Base-by-base conservation (phyloP, 2,888 invertebrate genomes). In the Monochamus alternatus region DNA sequence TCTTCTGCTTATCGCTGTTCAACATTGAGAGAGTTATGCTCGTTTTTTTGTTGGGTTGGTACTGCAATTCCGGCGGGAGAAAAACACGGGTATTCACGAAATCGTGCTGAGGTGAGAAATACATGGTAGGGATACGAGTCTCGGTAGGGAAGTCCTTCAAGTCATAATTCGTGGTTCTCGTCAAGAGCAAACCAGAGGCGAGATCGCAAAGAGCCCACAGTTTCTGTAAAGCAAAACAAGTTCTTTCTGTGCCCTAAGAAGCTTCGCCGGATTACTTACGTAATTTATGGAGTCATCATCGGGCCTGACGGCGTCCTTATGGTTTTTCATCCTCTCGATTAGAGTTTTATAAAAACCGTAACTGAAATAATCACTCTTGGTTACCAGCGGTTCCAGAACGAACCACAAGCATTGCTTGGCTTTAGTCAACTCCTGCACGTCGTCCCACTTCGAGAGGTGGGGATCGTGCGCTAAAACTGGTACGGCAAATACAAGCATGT, bases 131-230 rank as follows among this genome's bases (percentile, higher is more conserved):
- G 87, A 98, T 94, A 86, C 96, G 92, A 71, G 95, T 94, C 88
- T 97, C 96, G 59, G 95, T 92, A 7, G 96, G 95, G 88, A 96
- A 96, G 86, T 97, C 97, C 88, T 96, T 96, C 90, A 96, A 91
- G 86, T 97, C 97, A 90, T 96, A 97, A 87, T 93, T 95, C 71
- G 94, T 92, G 66, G 96, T 95, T 87, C 97, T 97, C 74, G 96
- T 93, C 90, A 96, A 93, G 82, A 99, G 93, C 85, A 99, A 92
- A 66, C 96, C 95, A 91, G 97, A 94, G 14, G 98, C 96, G 81
- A 99, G 91, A 91, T 99, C 99, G 91, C 98, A 98, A 71, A 97
- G 93, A 43, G 98, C 96, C 95, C 98, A 99, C 87, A 99, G 90
- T 95, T 97, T 98, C 97, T 98, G 89, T 72, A 83, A 77, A 66